Conservation (phyloP, 2,888 invertebrate genomes). For the Pandemis heparana region DNA sequence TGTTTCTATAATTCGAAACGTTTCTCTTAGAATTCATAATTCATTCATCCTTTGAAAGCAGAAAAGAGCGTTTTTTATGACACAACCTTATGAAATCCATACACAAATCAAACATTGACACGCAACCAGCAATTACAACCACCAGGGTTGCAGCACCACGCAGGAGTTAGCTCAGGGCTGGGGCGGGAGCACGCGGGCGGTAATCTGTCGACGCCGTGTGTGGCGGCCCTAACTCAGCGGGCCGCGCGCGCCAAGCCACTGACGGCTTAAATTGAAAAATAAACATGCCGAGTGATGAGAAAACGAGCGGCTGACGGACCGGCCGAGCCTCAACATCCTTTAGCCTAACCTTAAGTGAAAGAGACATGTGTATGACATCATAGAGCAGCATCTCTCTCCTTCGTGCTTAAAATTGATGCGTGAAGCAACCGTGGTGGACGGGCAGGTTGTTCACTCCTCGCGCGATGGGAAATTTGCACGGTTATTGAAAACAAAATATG, state of each 20-base stretch:
- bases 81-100: slow-evolving; percentile 27
- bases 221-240: slow-evolving; percentile 81
- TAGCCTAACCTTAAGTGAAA: not conserved
- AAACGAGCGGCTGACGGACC: slow-evolving; percentile 58
- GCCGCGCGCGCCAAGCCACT: slow-evolving; percentile 61
- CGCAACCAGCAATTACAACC: slow-evolving; percentile 46
- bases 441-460: slow-evolving; percentile 38
- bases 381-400: slow-evolving; percentile 24
- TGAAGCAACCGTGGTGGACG: slow-evolving; percentile 37
- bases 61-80: not conserved
- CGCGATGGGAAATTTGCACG: slow-evolving; percentile 44
- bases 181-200: slow-evolving; percentile 54
- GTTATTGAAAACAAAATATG: slow-evolving; percentile 43
- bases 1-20: no score
- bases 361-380: slow-evolving; percentile 17
- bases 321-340: slow-evolving; percentile 14
- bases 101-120: slow-evolving; percentile 45
- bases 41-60: no score
- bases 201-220: slow-evolving; percentile 82
- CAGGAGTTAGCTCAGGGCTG: slow-evolving; percentile 46
- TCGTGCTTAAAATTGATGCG: slow-evolving; percentile 18
- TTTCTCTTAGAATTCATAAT: no score
- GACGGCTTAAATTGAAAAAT: slow-evolving; percentile 84
- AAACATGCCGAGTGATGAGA: slow-evolving; percentile 80
- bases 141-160: slow-evolving; percentile 33